These are phyloP conservation scores for Eudemis profundana DNA, from an alignment of 2,888 invertebrate genomes.

Conservation along the genomic window DNA sequence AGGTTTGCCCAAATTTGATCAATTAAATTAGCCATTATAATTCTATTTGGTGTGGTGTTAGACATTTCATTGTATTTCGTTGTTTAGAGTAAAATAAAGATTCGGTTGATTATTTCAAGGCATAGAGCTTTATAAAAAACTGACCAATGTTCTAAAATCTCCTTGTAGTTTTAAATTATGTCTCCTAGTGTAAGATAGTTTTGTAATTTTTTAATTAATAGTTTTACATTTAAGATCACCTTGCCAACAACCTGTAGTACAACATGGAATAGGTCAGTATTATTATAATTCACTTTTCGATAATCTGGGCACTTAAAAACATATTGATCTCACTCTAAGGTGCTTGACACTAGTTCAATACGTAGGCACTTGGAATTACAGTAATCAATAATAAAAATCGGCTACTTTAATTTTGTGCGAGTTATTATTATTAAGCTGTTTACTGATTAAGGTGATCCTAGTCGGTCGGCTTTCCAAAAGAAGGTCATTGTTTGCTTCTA, in stretches of 20 bases:
- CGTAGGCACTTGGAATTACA: constrained; percentile 47
- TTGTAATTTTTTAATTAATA: constrained; percentile 42
- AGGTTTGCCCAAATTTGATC: no score
- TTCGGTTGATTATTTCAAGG: constrained; percentile 21
- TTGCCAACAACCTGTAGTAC: constrained; percentile 38
- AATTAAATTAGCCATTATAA: no score
- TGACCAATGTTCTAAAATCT: constrained; percentile 41
- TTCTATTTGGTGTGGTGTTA: constrained; percentile 1
- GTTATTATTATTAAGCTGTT: no score
- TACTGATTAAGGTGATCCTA: no score
- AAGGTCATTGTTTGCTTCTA: no score
- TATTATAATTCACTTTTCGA: constrained; percentile 20
- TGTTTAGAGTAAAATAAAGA: constrained; percentile 3
- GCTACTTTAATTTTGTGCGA: constrained; percentile 14
- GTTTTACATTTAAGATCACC: constrained; percentile 34
- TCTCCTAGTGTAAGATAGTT: constrained; percentile 39
- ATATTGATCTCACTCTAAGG: constrained; percentile 31
- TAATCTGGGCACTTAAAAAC: constrained; percentile 17
- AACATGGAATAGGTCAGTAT: constrained; percentile 49
- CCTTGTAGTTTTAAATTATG: constrained; percentile 26
- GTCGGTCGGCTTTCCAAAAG: no score
- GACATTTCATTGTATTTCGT: background rate
- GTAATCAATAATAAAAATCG: constrained; percentile 37
- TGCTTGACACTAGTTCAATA: constrained; percentile 46
- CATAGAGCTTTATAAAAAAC: constrained; percentile 37